A percentile compares a stretch with the other conserved stretches of the same genome.
These are phyloP conservation scores for Hipparchia semele DNA, from an alignment of 2,888 invertebrate genomes.

Conservation along the genomic window DNA sequence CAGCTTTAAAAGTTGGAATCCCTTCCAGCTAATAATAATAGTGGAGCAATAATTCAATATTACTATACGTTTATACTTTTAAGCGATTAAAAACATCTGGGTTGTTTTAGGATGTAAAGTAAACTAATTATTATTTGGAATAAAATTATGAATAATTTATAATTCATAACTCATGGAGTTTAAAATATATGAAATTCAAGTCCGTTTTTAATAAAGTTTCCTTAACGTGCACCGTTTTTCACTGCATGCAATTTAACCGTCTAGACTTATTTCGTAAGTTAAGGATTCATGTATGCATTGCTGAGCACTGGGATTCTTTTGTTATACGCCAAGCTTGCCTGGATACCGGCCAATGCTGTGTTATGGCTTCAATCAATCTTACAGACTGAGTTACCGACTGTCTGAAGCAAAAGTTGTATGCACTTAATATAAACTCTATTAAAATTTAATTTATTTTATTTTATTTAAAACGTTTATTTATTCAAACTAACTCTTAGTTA, in stretches of 20 bases:
- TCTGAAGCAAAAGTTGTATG: slow-evolving; percentile 7
- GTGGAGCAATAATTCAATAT: no score
- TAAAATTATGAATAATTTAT: neutral
- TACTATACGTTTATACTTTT: no score
- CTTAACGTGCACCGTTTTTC: slow-evolving; percentile 27
- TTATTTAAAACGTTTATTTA: no score
- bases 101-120: neutral
- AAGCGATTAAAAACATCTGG: neutral
- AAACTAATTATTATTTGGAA: neutral
- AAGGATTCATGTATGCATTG: slow-evolving; percentile 51
- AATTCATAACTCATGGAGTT: neutral
- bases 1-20: no score
- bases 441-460: neutral
- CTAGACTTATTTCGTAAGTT: slow-evolving; percentile 42
- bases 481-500: no score
- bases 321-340: slow-evolving; percentile 30
- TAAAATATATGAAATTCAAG: slow-evolving; percentile 3
- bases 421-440: neutral
- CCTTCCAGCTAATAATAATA: no score
- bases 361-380: slow-evolving; percentile 13
- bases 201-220: slow-evolving; percentile 6
- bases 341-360: slow-evolving; percentile 34
- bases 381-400: neutral
- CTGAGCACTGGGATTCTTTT: slow-evolving; percentile 41
- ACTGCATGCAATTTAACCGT: slow-evolving; percentile 37